Conservation (phyloP, 2,797 vertebrate genomes). For the Malacoctenus gilli region DNA sequence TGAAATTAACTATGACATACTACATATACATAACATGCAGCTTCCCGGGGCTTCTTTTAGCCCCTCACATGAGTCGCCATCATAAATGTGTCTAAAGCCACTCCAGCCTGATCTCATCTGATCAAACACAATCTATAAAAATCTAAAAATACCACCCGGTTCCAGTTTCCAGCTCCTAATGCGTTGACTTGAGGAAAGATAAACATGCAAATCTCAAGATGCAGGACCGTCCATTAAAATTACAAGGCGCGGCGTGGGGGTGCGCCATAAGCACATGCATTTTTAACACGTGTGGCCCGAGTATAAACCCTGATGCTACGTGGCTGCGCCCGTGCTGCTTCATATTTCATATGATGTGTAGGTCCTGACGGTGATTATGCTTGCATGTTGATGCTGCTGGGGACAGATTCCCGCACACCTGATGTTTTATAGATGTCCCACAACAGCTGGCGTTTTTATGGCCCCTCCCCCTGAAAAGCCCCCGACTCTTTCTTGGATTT, state of each 20-base stretch:
- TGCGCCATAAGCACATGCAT: conserved; percentile 31
- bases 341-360: conserved; percentile 61
- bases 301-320: conserved; percentile 13
- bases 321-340: conserved; percentile 24
- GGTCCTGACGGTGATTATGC: conserved; percentile 37
- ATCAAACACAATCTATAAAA: no score
- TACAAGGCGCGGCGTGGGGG: conserved; percentile 4
- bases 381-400: conserved; percentile 28
- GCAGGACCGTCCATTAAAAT: conserved; percentile 31
- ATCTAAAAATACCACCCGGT: no score
- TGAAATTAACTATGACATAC: no score
- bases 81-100: no score
- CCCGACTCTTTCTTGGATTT: conserved; percentile 9
- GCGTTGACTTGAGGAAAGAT: background rate
- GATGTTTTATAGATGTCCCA: conserved; percentile 67
- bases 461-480: conserved; percentile 9
- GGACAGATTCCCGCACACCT: conserved; percentile 27
- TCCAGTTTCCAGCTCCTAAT: background rate
- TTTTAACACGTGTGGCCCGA: conserved; percentile 38
- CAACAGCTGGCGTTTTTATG: conserved; percentile 49
- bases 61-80: no score
- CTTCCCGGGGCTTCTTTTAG: no score
- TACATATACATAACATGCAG: no score
- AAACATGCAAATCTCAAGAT: background rate
- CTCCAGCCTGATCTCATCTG: no score